Percentiles rank a stretch among this genome's conserved stretches.
Evolutionary conservation across 2,888 invertebrate genomes (phyloP).

Genomic region (Elysia crispata): DNA sequence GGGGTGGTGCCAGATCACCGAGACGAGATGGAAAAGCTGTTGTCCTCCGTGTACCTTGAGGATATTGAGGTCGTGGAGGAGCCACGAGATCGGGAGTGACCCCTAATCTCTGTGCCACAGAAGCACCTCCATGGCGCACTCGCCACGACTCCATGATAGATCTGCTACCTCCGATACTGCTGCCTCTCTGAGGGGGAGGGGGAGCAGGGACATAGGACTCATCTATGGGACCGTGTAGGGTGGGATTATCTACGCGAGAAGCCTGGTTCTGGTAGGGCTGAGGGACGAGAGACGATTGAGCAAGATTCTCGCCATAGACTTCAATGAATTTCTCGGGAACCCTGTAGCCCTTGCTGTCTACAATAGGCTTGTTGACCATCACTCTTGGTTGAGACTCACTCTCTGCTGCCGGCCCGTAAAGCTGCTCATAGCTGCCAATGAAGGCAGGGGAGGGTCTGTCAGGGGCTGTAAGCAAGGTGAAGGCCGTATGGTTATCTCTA

Average conservation of each 20-base stretch:
- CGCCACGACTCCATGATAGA: constrained; percentile 28
- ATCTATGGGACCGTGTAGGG: not conserved
- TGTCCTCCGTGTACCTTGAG: not conserved
- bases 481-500: not conserved
- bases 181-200: constrained; percentile 43
- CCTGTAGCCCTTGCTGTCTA: not conserved
- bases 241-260: not conserved
- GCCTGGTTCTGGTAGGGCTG: not conserved
- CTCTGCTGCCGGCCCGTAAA: constrained; percentile 19
- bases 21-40: not conserved
- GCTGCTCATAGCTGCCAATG: constrained; percentile 41
- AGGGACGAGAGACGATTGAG: not conserved
- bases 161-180: constrained; percentile 21
- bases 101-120: constrained; percentile 68
- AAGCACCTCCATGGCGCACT: constrained; percentile 57
- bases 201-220: constrained; percentile 25
- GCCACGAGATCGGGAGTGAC: constrained; percentile 49
- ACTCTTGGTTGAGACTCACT: too few species aligned
- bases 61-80: not conserved
- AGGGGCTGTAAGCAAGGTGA: constrained; percentile 7
- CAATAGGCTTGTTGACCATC: too few species aligned
- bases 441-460: not conserved
- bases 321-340: not conserved
- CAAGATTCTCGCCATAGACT: not conserved
- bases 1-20: not conserved